A percentile compares a stretch with the other conserved stretches of the same genome.
Conservation (phyloP, 1,140 invertebrate species). For the Panagrolaimus sp. region DNA sequence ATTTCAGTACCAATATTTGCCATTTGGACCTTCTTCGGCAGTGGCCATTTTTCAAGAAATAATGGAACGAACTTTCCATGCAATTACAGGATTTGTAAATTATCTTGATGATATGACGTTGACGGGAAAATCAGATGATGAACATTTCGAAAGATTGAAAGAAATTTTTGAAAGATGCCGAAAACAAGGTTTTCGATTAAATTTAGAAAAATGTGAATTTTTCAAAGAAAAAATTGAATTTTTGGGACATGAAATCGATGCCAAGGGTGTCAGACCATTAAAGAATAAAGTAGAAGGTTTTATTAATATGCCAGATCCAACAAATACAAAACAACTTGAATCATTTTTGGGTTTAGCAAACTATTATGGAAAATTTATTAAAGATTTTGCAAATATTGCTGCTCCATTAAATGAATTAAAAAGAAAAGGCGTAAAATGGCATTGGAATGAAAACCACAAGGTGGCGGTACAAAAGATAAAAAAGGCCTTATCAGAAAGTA, state of each 20-base stretch:
- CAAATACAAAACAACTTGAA: conserved; percentile 54
- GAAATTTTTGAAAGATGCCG: conserved; percentile 20
- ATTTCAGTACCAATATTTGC: not conserved
- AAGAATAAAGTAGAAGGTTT: conserved; percentile 61
- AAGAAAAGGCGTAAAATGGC: not conserved
- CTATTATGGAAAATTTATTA: conserved; percentile 62
- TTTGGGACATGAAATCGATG: conserved; percentile 45
- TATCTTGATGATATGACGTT: conserved; percentile 6
- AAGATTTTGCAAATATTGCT: conserved; percentile 49
- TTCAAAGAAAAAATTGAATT: conserved; percentile 27
- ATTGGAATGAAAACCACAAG: not conserved
- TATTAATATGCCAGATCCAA: conserved; percentile 58
- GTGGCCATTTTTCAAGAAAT: not conserved
- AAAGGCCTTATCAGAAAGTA: not conserved
- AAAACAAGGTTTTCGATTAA: conserved; percentile 27
- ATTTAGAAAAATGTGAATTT: conserved; percentile 27
- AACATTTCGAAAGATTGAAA: conserved; percentile 19
- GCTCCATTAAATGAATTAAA: not conserved
- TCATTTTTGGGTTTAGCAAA: conserved; percentile 59
- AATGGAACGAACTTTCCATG: not conserved
- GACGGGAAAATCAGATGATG: not conserved
- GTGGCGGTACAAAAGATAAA: not conserved
- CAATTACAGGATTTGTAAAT: not conserved
- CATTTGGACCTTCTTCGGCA: not conserved
- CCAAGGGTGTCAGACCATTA: conserved; percentile 59